Evolutionary conservation across 2,113 vertebrate species (phyloP).

Genomic region (Cygnus buccinator): DNA sequence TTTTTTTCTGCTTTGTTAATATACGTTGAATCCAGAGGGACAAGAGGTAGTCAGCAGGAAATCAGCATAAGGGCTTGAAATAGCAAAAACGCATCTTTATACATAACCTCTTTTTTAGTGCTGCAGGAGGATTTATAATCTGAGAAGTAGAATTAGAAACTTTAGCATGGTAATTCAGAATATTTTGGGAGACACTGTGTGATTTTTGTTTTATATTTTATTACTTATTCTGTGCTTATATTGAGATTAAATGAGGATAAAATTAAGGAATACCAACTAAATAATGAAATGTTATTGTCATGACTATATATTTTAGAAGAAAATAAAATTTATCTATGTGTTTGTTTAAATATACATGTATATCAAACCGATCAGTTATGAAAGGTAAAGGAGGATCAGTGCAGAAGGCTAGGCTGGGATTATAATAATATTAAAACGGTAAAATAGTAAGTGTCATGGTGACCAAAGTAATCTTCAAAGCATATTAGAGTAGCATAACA

Average conservation of each 20-base stretch:
- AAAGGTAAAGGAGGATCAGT: not conserved
- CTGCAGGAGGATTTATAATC: conserved; percentile 5
- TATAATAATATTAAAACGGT: not conserved
- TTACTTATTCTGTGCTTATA: not conserved
- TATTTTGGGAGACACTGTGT: not conserved
- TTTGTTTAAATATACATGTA: not conserved
- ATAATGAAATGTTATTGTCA: not conserved
- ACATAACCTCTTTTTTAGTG: not conserved
- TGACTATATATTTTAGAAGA: not conserved
- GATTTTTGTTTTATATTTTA: not conserved
- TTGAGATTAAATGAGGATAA: not conserved
- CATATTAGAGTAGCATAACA: not conserved
- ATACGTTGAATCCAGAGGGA: not conserved
- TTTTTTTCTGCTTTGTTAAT: not conserved
- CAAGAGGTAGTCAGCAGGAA: not conserved
- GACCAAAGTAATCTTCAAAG: not conserved
- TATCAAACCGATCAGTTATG: not conserved
- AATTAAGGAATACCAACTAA: not conserved
- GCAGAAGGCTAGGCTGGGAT: not conserved
- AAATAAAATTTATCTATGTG: not conserved
- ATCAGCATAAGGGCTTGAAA: not conserved
- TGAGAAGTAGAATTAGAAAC: conserved; percentile 14
- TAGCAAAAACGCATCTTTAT: not conserved
- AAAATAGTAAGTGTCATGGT: not conserved
- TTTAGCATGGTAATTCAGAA: not conserved